Percentiles rank a stretch among this genome's conserved stretches.
These are phyloP conservation scores for Clarias platycephalus DNA, from an alignment of 2,797 vertebrate genomes.

Conservation along the genomic window DNA sequence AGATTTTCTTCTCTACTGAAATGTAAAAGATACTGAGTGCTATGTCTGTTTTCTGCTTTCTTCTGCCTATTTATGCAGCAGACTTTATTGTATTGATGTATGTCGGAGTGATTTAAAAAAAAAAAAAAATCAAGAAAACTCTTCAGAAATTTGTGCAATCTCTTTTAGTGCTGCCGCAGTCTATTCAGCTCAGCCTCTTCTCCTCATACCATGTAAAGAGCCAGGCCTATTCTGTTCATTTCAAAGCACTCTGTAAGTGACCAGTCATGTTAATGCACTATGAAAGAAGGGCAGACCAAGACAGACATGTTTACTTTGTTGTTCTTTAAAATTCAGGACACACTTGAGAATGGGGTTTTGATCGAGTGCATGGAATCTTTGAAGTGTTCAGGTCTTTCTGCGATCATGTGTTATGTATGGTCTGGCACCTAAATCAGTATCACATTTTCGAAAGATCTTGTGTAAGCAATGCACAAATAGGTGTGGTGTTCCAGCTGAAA, in stretches of 20 bases:
- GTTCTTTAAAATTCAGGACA: constrained; percentile 30
- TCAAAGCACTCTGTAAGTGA: constrained; percentile 43
- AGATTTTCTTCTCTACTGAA: constrained; percentile 6
- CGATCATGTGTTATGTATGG: not conserved
- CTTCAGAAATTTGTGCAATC: constrained; percentile 33
- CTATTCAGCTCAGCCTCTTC: constrained; percentile 29
- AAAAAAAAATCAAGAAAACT: not conserved
- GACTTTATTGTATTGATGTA: constrained; percentile 34
- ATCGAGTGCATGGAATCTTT: constrained; percentile 13
- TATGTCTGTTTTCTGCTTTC: not conserved
- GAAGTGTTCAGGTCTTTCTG: not conserved
- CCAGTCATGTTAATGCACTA: constrained; percentile 35
- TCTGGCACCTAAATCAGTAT: not conserved
- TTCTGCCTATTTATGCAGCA: constrained; percentile 30
- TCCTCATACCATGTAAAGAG: constrained; percentile 31
- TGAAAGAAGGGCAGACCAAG: constrained; percentile 19
- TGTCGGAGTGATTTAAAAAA: constrained; percentile 27
- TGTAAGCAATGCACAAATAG: not conserved
- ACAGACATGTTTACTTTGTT: constrained; percentile 44
- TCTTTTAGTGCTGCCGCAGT: constrained; percentile 33
- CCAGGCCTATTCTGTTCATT: constrained; percentile 25
- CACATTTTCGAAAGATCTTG: not conserved
- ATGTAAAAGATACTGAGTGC: constrained; percentile 17
- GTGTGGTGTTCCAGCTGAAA: not conserved
- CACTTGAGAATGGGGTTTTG: constrained; percentile 11